Base-by-base conservation (phyloP, 1,140 invertebrate species). In the Sipha flava region DNA sequence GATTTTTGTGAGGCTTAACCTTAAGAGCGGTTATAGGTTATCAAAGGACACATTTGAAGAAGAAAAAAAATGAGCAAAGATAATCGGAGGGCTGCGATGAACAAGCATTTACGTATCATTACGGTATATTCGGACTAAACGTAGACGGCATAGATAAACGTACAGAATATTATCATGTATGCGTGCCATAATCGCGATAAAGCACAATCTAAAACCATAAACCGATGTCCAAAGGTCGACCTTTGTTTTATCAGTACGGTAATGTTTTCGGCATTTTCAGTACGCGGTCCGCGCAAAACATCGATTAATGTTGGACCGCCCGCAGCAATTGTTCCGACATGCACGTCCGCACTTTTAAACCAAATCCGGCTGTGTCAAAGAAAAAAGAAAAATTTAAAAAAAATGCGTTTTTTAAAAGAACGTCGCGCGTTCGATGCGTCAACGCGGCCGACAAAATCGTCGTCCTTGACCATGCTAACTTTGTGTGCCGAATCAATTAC, bases 181-280 rank as follows among this genome's bases (percentile, higher is more conserved):
- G 10, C 12, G 37, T 9, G 1, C 6, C 29, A 9, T 18, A 43
- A 47, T 77, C 23, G 73, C 73, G 73, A 77, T 77, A 77, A 77
- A 77, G n/a, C n/a, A 43, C 23, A 23, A 75, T 31, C 16, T 18
- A 29, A 5, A 54, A 72, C 29, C 26, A 37, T 57, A 75, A 57
- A 43, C 34, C 18, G 21, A 57, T 37, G 73, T 77, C 14, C 54
- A 59, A 77, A 77, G 73, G 73, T 77, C 34, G 47, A 40, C 34
- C 23, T 70, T 45, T 43, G 21, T 29, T 7, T 40, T 66, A 77
- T 59, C 73, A 2, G 18, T 9, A 26, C 21, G 49, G 10, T 75
- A 43, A 57, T 40, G 31, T 57, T 75, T 75, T 77, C 73, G 52
- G 73, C 31, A 18, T 45, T 77, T 77, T 77, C 34, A 40, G 9